Evolutionary conservation across 2,888 invertebrate species (phyloP).

Genomic region (Ptilodon capucinus): DNA sequence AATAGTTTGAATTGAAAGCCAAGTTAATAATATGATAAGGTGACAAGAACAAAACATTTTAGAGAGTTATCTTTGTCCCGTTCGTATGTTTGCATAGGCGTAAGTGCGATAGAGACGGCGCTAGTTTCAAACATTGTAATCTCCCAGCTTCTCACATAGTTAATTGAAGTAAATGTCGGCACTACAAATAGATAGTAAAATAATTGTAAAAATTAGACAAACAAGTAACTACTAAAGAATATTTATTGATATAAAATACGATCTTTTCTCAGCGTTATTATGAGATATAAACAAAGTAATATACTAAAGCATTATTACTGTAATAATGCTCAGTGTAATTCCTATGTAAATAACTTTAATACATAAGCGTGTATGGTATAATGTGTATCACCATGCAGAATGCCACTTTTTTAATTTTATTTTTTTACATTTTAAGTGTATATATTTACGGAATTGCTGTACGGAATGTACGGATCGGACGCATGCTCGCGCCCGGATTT

Average conservation of each 20-base stretch:
- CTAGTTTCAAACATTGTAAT: not conserved
- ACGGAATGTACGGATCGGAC: slow-evolving; percentile 26
- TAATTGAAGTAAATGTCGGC: slow-evolving; percentile 52
- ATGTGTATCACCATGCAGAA: slow-evolving; percentile 19
- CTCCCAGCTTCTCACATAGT: slow-evolving; percentile 12
- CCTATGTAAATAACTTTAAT: slow-evolving; percentile 73
- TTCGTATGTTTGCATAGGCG: not conserved
- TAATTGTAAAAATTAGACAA: slow-evolving; percentile 68
- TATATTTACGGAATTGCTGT: slow-evolving; percentile 40
- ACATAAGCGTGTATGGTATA: slow-evolving; percentile 40
- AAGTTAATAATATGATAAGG: too few species aligned
- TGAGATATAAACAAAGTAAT: slow-evolving; percentile 21
- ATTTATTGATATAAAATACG: slow-evolving; percentile 32
- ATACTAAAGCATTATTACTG: slow-evolving; percentile 7
- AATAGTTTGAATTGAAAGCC: too few species aligned
- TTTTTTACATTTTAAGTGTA: slow-evolving; percentile 43
- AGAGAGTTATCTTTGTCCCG: not conserved
- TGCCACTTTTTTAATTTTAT: slow-evolving; percentile 36
- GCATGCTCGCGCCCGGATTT: slow-evolving; percentile 28
- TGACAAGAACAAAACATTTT: not conserved
- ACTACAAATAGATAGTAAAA: slow-evolving; percentile 68
- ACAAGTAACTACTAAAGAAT: slow-evolving; percentile 37
- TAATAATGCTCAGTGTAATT: slow-evolving; percentile 48
- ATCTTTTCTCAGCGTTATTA: slow-evolving; percentile 30
- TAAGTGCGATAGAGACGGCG: not conserved